Evolutionary conservation across 2,797 vertebrate species (phyloP).

Genomic region (Intellagama lesueurii): DNA sequence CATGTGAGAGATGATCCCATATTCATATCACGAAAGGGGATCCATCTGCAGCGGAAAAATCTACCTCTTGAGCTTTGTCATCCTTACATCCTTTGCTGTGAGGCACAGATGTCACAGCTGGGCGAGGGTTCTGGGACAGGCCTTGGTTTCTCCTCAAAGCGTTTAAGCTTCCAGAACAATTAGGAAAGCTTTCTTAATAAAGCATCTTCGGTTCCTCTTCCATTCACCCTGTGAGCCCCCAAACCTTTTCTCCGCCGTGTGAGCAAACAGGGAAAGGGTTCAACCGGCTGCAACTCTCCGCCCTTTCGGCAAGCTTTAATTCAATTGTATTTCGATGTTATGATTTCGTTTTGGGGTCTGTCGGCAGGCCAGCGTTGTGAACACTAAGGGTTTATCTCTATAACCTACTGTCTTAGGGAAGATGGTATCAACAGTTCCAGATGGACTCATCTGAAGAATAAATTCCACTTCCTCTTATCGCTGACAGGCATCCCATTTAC

Average conservation of each 20-base stretch:
- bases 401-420: slow-evolving; percentile 82
- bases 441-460: slow-evolving; percentile 91
- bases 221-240: slow-evolving; percentile 31
- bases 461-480: slow-evolving; percentile 92
- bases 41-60: slow-evolving; percentile 46
- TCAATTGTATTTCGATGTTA: slow-evolving; percentile 68
- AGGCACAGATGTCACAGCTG: slow-evolving; percentile 58
- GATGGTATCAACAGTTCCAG: slow-evolving; percentile 85
- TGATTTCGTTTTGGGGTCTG: slow-evolving; percentile 45
- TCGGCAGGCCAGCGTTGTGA: slow-evolving; percentile 72
- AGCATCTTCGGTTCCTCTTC: not conserved
- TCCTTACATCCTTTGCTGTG: slow-evolving; percentile 53
- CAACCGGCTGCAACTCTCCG: slow-evolving; percentile 6
- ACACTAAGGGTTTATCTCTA: slow-evolving; percentile 80
- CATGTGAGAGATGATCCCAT: not conserved
- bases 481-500: slow-evolving; percentile 97
- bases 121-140: slow-evolving; percentile 39
- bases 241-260: slow-evolving; percentile 33
- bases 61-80: slow-evolving; percentile 47
- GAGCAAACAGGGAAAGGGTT: slow-evolving; percentile 34
- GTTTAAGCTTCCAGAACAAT: slow-evolving; percentile 53
- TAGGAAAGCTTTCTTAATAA: slow-evolving; percentile 52
- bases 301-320: slow-evolving; percentile 65
- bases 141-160: slow-evolving; percentile 32
- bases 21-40: slow-evolving; percentile 51